A percentile compares a stretch with the other conserved stretches of the same genome.
These are phyloP conservation scores for Neostethus bicornis DNA, from an alignment of 2,797 vertebrate genomes.

Conservation along the genomic window DNA sequence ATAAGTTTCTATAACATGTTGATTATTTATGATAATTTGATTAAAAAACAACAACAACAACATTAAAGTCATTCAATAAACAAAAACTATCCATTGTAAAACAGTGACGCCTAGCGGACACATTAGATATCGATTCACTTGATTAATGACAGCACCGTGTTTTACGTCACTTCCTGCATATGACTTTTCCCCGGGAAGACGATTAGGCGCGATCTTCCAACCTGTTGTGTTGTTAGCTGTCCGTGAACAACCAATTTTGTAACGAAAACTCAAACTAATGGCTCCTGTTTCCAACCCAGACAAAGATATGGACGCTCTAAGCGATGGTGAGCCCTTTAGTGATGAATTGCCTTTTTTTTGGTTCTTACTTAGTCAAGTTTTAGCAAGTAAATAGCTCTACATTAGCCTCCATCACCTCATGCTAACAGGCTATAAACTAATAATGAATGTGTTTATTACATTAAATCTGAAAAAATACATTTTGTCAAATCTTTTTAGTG, in stretches of 20 bases:
- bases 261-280: slow-evolving; percentile 54
- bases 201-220: slow-evolving; percentile 77
- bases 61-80: too few species aligned
- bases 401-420: slow-evolving; percentile 11
- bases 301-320: slow-evolving; percentile 71
- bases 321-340: slow-evolving; percentile 69
- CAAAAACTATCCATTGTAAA: not conserved
- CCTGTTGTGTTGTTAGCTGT: slow-evolving; percentile 67
- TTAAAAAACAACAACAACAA: too few species aligned
- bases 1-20: too few species aligned
- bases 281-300: slow-evolving; percentile 78
- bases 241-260: not conserved
- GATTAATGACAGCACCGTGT: slow-evolving; percentile 19
- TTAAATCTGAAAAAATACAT: not conserved
- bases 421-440: not conserved
- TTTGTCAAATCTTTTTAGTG: not conserved
- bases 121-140: accelerated
- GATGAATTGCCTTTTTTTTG: too few species aligned
- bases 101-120: slow-evolving; percentile 38
- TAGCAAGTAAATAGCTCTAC: slow-evolving; percentile 28
- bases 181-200: slow-evolving; percentile 81
- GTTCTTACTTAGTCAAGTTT: not conserved
- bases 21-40: too few species aligned
- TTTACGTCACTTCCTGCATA: slow-evolving; percentile 78
- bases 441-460: not conserved